phyloP scores from a whole-genome alignment of 2,797 vertebrate genomes.

The Hafferia zeledoni region DNA sequence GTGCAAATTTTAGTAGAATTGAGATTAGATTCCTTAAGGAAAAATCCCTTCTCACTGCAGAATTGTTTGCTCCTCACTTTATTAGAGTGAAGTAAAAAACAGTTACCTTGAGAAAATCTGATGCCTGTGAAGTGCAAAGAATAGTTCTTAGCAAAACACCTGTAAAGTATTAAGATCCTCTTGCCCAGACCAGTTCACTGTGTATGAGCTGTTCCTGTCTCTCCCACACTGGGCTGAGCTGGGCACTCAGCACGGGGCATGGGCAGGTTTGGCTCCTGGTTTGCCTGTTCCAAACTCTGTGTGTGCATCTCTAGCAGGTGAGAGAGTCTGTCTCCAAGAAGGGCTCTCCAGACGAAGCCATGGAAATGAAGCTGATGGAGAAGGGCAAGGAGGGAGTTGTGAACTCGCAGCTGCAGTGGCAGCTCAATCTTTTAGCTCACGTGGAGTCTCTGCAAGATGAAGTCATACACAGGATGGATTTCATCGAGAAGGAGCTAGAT shows the following conservation, averaged over 20 bases:
- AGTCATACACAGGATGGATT: constrained; percentile 95
- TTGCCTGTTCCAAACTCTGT: neutral
- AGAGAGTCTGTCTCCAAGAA: constrained; percentile 76
- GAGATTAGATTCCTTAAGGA: neutral
- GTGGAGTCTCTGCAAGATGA: constrained; percentile 94
- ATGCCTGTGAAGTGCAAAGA: neutral
- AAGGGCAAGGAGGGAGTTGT: constrained; percentile 74
- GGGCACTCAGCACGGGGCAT: rapidly evolving
- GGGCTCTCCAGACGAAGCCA: constrained; percentile 72
- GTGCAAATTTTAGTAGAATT: neutral
- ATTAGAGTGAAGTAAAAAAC: neutral
- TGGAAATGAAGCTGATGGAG: constrained; percentile 74
- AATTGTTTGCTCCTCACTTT: neutral
- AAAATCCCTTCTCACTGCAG: neutral
- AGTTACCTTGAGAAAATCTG: neutral
- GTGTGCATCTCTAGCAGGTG: constrained; percentile 57
- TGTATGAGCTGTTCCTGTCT: neutral
- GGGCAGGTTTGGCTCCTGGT: rapidly evolving
- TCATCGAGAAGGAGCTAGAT: constrained; percentile 94
- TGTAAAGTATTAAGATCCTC: neutral
- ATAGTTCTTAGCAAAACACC: neutral
- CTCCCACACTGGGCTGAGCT: rapidly evolving
- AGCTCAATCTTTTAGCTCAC: constrained; percentile 91
- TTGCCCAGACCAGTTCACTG: no score
- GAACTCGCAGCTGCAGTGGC: constrained; percentile 88